Base-by-base conservation (phyloP, 2,797 vertebrate genomes). In the Cynodonichthys magdalenae region DNA sequence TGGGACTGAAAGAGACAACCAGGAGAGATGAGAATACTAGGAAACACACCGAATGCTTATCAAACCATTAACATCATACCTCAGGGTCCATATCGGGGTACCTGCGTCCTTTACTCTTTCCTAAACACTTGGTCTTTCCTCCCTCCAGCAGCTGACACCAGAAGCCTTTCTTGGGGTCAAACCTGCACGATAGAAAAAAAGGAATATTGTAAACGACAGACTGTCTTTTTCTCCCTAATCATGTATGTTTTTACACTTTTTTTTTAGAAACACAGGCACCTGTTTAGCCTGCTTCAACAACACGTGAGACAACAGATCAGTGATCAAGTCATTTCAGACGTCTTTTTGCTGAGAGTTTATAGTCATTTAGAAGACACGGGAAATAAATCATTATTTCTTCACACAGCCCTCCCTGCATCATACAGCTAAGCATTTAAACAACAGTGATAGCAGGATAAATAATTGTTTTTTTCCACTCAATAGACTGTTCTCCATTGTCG, bases 111-210 rank as follows among this genome's bases (percentile, higher is more conserved):
- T 99, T 99, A 90, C 97, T 99, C 83, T 98, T 99, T 53, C 98
- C 98, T 89, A 99, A 90, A 92, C 98, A 99, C 90, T 99, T 99
- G 0, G 95, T 98, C 87, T 98, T 99, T 20, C 97, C 97, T 84
- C 97, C 97, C 61, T 99, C 98, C 19, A 97, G 90, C 84, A 99
- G 94, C 85, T 98, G 97, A 90, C 98, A 99, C 98, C 98, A 99
- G 90, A 99, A 99, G 67, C 98, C 98, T 86, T 99, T 99, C 91
- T 99, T 99, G 45, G 96, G 95, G 87, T 99, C 98, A 60, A 99
- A 99, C 87, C 98, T 99, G 90, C 0, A 1, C n/a, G 57, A 41
- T 15, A 59, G 9, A 28, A 19, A 58, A 28, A 53, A 4, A 59
- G 53, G 17, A 50, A 47, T 18, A 44, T 15, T 41, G 9, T 24